Percentiles rank a stretch among this genome's conserved stretches.
phyloP scores from a whole-genome alignment of 2,113 vertebrate genomes.

The Phyllopteryx taeniolatus region DNA sequence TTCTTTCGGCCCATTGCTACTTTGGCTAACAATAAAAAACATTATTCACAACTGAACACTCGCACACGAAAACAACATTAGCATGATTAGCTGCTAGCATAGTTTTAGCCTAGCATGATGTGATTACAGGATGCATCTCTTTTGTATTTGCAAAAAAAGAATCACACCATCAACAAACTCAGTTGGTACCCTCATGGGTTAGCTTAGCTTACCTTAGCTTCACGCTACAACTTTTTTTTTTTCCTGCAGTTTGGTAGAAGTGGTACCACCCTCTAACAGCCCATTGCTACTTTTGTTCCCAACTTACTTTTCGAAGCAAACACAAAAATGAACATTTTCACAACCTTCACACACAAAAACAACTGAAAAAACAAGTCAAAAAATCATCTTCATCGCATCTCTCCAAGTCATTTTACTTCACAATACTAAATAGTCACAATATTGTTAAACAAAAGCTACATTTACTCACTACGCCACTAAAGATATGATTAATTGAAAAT shows the following conservation, averaged over 20 bases:
- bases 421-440: not conserved
- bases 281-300: not conserved
- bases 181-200: too few species aligned
- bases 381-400: not conserved
- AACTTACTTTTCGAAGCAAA: not conserved
- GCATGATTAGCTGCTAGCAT: too few species aligned
- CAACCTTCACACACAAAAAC: slow-evolving; percentile 11
- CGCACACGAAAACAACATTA: too few species aligned
- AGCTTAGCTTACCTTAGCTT: too few species aligned
- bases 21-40: too few species aligned
- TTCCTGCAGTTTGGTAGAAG: slow-evolving; percentile 10
- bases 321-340: slow-evolving; percentile 15
- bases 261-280: slow-evolving; percentile 66
- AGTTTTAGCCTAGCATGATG: too few species aligned
- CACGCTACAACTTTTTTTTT: too few species aligned
- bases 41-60: too few species aligned
- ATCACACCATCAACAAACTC: too few species aligned
- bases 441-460: slow-evolving; percentile 1
- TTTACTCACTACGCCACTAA: not conserved
- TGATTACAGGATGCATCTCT: too few species aligned
- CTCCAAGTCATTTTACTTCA: not conserved
- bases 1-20: too few species aligned
- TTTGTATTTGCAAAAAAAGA: too few species aligned
- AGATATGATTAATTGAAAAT: not conserved
- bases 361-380: not conserved